phyloP scores from a whole-genome alignment of 2,797 vertebrate species.

The Bucorvus abyssinicus region DNA sequence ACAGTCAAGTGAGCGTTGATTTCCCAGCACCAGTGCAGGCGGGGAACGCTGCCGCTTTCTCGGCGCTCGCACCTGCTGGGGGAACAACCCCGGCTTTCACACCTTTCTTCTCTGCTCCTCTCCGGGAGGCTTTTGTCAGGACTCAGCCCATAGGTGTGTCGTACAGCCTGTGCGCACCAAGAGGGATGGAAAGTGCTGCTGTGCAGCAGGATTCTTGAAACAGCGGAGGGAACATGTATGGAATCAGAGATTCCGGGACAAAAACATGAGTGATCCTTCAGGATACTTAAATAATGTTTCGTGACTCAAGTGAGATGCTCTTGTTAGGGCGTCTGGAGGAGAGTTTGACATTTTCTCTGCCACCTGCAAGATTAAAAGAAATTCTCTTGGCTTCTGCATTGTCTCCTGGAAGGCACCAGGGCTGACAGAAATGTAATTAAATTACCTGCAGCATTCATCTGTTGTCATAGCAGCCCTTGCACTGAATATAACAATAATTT shows the following conservation, averaged over 20 bases:
- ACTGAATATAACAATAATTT: constrained; percentile 34
- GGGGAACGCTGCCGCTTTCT: not conserved
- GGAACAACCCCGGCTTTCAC: not conserved
- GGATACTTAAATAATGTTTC: not conserved
- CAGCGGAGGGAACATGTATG: fast-evolving
- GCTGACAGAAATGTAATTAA: constrained; percentile 57
- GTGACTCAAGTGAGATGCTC: not conserved
- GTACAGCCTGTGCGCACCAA: not conserved
- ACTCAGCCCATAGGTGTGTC: not conserved
- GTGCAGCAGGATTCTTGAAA: not conserved
- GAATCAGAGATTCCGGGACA: not conserved
- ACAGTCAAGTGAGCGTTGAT: not conserved
- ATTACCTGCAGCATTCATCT: constrained; percentile 60
- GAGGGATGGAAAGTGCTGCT: fast-evolving
- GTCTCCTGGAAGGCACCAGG: constrained; percentile 28
- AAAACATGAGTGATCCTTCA: not conserved
- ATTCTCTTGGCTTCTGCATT: constrained; percentile 24
- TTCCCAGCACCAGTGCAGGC: not conserved
- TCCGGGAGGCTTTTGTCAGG: fast-evolving
- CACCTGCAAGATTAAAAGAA: constrained; percentile 34
- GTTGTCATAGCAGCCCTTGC: constrained; percentile 62
- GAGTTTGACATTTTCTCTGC: constrained; percentile 22
- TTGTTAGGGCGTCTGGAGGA: constrained; percentile 15
- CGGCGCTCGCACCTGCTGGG: fast-evolving
- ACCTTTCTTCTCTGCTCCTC: not conserved